Evolutionary conservation across 2,888 invertebrate species (phyloP).

Genomic region (Unio pictorum): DNA sequence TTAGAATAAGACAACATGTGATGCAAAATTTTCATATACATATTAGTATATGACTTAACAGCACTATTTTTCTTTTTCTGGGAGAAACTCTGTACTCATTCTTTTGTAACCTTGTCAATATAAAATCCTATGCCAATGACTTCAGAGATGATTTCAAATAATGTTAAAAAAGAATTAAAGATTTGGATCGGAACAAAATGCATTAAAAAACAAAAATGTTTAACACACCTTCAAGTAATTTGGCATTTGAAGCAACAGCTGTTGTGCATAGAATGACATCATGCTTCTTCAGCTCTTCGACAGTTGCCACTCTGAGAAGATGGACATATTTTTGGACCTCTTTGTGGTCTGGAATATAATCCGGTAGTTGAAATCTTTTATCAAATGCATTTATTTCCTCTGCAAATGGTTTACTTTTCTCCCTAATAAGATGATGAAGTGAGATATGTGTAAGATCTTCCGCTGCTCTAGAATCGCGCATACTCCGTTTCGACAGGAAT

Average conservation of each 20-base stretch:
- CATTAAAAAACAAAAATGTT: too few relatives aligned
- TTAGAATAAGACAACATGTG: too few relatives aligned
- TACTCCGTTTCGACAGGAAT: conserved; percentile 6
- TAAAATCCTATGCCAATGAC: too few relatives aligned
- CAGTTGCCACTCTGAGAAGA: conserved; percentile 30
- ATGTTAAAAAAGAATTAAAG: too few relatives aligned
- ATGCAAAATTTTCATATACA: too few relatives aligned
- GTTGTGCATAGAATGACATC: conserved; percentile 56
- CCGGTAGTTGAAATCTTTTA: conserved; percentile 15
- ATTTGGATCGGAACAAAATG: too few relatives aligned
- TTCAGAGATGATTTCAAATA: too few relatives aligned
- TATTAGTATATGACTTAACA: too few relatives aligned
- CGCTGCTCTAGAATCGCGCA: conserved; percentile 18
- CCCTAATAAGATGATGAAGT: conserved; percentile 37
- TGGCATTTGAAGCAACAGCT: conserved; percentile 40
- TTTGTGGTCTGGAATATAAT: conserved; percentile 10
- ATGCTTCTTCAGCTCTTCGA: conserved; percentile 35
- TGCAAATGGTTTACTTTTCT: conserved; percentile 7
- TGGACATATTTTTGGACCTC: conserved; percentile 29
- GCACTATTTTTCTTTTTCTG: too few relatives aligned
- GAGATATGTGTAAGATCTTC: conserved; percentile 15
- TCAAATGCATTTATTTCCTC: conserved; percentile 22
- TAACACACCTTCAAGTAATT: conserved; percentile 14
- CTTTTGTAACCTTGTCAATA: too few relatives aligned
- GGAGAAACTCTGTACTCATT: too few relatives aligned